Percentiles rank a stretch among this genome's conserved stretches.
Evolutionary conservation across 2,888 invertebrate genomes (phyloP).

Genomic region (Sarcophaga caerulescens): DNA sequence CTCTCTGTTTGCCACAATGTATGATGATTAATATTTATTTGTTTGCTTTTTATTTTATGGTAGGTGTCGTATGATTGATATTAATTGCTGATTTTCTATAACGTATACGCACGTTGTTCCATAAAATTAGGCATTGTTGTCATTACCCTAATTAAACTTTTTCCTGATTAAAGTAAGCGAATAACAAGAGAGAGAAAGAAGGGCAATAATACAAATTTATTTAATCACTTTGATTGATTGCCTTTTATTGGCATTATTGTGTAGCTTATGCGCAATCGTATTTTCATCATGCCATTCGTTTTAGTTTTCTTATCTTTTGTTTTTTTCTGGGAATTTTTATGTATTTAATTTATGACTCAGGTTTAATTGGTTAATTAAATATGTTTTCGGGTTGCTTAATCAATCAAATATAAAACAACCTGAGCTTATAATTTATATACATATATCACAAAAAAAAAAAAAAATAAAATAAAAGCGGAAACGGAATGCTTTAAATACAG

Average conservation of each 20-base stretch:
- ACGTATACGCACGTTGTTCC: neutral
- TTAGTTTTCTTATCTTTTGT: neutral
- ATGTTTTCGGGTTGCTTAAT: neutral
- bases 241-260: neutral
- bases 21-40: neutral
- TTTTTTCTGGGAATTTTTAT: neutral
- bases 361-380: slow-evolving; percentile 33
- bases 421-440: neutral
- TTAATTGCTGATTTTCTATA: neutral
- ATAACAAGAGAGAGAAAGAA: no score
- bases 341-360: slow-evolving; percentile 7
- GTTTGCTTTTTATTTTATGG: neutral
- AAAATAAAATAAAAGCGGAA: no score
- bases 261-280: no score
- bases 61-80: slow-evolving; percentile 42
- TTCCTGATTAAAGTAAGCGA: neutral
- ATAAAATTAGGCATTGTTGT: neutral
- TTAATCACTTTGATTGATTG: slow-evolving; percentile 36
- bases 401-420: slow-evolving; percentile 16
- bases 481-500: no score
- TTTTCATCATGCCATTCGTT: neutral
- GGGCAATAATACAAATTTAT: neutral
- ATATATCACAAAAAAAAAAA: no score
- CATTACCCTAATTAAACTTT: neutral
- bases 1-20: neutral